Percentiles rank a stretch among this genome's conserved stretches.
phyloP scores from a whole-genome alignment of 2,113 vertebrate species.

The Coturnix japonica region DNA sequence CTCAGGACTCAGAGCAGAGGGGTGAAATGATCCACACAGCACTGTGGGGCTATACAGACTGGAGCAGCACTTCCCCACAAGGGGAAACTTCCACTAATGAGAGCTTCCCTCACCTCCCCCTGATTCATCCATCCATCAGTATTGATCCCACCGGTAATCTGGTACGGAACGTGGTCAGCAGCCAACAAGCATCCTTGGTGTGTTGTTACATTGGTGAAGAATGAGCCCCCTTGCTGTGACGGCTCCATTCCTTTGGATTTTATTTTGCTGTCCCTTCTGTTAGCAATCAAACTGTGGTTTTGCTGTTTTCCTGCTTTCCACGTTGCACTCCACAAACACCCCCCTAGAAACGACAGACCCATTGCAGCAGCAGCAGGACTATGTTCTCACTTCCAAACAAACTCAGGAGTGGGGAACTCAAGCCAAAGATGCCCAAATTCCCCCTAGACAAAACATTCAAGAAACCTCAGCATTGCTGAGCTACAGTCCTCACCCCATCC shows the following conservation, averaged over 20 bases:
- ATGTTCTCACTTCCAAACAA: background rate
- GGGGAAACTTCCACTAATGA: background rate
- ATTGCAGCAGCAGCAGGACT: background rate
- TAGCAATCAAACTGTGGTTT: background rate
- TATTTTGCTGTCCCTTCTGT: background rate
- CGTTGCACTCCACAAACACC: background rate
- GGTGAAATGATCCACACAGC: background rate
- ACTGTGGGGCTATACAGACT: rapidly evolving
- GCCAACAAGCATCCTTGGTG: background rate
- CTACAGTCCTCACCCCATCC: background rate
- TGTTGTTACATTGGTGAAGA: background rate
- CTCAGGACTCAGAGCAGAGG: background rate
- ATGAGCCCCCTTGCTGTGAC: background rate
- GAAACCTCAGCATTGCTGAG: background rate
- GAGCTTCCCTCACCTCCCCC: background rate
- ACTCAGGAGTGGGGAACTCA: background rate
- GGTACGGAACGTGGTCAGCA: background rate
- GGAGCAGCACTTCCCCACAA: background rate
- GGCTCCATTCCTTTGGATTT: background rate
- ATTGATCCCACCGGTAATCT: background rate
- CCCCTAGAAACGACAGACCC: background rate
- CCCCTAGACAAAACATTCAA: background rate
- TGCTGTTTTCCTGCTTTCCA: background rate
- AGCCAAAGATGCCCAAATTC: background rate
- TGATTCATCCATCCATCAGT: background rate